Percentiles rank a stretch among this genome's conserved stretches.
Conservation (phyloP, 2,113 vertebrate genomes). For the Cygnus buccinator region DNA sequence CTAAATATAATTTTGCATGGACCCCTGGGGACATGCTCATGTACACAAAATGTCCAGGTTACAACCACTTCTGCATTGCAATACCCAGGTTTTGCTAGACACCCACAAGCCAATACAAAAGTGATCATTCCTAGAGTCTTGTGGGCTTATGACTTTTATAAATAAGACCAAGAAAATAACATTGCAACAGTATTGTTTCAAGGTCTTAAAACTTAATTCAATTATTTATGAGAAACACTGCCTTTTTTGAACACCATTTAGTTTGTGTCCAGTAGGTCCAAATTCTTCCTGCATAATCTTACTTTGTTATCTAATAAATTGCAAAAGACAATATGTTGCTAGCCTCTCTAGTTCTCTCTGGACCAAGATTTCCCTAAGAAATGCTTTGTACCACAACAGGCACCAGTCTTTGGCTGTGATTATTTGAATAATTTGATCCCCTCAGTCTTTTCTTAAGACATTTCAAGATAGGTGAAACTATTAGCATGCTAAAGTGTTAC, state of each 20-base stretch:
- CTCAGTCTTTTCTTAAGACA: not conserved
- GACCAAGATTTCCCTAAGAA: not conserved
- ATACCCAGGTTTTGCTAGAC: not conserved
- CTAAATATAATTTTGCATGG: not conserved
- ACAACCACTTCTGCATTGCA: not conserved
- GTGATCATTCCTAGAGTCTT: not conserved
- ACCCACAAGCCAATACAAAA: not conserved
- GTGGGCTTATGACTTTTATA: not conserved
- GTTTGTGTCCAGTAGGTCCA: not conserved
- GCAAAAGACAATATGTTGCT: not conserved
- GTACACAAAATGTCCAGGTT: not conserved
- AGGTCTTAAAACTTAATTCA: not conserved
- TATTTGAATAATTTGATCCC: not conserved
- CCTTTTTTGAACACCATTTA: not conserved
- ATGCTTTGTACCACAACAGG: not conserved
- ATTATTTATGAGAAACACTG: not conserved
- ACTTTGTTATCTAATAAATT: not conserved
- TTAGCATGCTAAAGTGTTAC: not conserved
- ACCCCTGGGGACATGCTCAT: not conserved
- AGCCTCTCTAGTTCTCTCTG: not conserved
- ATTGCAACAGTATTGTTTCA: not conserved
- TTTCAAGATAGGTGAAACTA: not conserved
- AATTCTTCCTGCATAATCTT: not conserved
- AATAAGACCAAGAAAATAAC: not conserved
- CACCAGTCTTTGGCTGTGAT: not conserved